Evolutionary conservation across 2,797 vertebrate genomes (phyloP).

Genomic region (Menidia menidia): DNA sequence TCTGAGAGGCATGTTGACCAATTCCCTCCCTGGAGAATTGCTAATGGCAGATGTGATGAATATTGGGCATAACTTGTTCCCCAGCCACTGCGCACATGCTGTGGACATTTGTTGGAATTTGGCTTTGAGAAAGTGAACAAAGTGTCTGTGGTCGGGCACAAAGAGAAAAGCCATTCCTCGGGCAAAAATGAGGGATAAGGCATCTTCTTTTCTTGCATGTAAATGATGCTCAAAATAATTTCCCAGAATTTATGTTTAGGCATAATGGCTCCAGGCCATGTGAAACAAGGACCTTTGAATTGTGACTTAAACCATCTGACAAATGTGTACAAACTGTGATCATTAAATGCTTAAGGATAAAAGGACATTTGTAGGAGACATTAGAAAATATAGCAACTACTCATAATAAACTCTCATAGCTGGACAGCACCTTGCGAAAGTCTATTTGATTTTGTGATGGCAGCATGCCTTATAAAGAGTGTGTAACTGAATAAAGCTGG

Average conservation of each 20-base stretch:
- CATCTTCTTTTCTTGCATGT: conserved; percentile 41
- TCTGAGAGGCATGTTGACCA: conserved; percentile 52
- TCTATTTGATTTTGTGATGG: background rate
- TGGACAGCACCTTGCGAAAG: background rate
- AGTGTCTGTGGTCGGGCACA: conserved; percentile 71
- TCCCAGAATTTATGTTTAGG: conserved; percentile 43
- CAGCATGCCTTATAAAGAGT: background rate
- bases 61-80: conserved; percentile 63
- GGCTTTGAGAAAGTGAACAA: conserved; percentile 66
- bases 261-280: conserved; percentile 26
- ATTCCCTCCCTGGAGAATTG: conserved; percentile 39
- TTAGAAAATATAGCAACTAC: background rate
- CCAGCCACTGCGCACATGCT: conserved; percentile 44
- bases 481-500: conserved; percentile 20
- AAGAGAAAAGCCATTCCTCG: conserved; percentile 55
- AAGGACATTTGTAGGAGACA: background rate
- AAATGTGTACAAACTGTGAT: background rate
- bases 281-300: conserved; percentile 34
- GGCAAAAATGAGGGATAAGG: conserved; percentile 55
- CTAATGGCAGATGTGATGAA: conserved; percentile 64
- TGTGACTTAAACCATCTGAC: conserved; percentile 9
- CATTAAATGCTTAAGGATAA: background rate
- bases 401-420: background rate
- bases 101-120: conserved; percentile 55
- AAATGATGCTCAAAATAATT: conserved; percentile 50